Conservation (phyloP, 2,797 vertebrate genomes). For the Lithobates sylvaticus region DNA sequence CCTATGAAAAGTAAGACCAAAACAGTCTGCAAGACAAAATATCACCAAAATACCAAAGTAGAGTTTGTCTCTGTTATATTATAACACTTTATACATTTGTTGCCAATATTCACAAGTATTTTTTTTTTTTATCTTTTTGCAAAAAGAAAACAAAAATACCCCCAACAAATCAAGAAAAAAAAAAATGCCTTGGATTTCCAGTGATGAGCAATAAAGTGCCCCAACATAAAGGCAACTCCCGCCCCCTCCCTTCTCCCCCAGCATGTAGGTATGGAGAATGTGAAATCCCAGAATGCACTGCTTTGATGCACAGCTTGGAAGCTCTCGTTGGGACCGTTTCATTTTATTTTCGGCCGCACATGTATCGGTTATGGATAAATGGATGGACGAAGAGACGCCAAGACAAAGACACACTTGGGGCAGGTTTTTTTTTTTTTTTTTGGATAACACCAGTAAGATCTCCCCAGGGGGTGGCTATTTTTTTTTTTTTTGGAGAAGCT, state of each 20-base stretch:
- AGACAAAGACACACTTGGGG: constrained; percentile 51
- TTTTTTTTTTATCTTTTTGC: constrained; percentile 56
- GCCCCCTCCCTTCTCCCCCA: neutral
- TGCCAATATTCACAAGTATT: constrained; percentile 63
- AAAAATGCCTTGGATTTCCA: constrained; percentile 36
- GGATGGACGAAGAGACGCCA: constrained; percentile 50
- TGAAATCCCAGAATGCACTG: constrained; percentile 58
- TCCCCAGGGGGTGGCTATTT: neutral
- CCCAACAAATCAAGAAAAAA: constrained; percentile 20
- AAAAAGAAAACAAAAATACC: constrained; percentile 44
- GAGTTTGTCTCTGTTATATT: constrained; percentile 62
- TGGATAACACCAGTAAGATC: neutral
- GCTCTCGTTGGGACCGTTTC: constrained; percentile 48
- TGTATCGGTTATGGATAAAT: constrained; percentile 44
- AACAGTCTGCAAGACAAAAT: constrained; percentile 12
- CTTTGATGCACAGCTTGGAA: constrained; percentile 58
- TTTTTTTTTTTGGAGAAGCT: neutral
- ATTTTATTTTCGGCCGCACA: constrained; percentile 14
- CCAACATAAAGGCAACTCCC: constrained; percentile 41
- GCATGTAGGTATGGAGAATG: constrained; percentile 21
- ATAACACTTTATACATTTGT: constrained; percentile 63
- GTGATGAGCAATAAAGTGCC: constrained; percentile 53
- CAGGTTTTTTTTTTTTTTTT: constrained; percentile 1
- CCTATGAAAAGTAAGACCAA: neutral
- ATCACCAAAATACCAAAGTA: constrained; percentile 24